A percentile compares a stretch with the other conserved stretches of the same genome.
Evolutionary conservation across 2,113 vertebrate species (phyloP).

Genomic region (Paratilapia polleni): DNA sequence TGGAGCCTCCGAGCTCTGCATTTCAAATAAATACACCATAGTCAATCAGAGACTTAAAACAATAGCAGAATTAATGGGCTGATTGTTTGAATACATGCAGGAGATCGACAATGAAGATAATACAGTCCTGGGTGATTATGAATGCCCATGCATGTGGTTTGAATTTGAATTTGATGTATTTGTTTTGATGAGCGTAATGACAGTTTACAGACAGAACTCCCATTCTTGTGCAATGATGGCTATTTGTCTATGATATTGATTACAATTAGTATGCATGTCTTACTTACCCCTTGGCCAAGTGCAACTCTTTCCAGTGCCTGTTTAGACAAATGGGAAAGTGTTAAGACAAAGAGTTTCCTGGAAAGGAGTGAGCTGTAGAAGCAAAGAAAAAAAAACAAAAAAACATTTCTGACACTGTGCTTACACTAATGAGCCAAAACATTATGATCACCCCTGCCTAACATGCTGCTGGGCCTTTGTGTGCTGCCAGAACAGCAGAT

Average conservation of each 20-base stretch:
- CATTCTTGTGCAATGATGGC: constrained; percentile 7
- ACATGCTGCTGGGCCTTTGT: not conserved
- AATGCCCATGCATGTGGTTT: not conserved
- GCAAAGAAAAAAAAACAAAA: not conserved
- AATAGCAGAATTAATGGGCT: constrained; percentile 38
- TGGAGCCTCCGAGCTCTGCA: not conserved
- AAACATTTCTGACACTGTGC: not conserved
- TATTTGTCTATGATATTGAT: constrained; percentile 1
- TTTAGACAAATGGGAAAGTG: not conserved
- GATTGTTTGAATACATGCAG: constrained; percentile 22
- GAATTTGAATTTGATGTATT: constrained; percentile 16
- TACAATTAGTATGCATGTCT: not conserved
- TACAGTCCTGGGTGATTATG: not conserved
- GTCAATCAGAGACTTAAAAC: constrained; percentile 40
- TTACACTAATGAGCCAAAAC: constrained; percentile 4
- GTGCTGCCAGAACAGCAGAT: not conserved
- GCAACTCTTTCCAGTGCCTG: constrained; percentile 82
- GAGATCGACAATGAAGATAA: constrained; percentile 9
- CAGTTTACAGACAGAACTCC: not conserved
- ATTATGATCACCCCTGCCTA: not conserved
- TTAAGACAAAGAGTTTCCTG: not conserved
- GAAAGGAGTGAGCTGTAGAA: not conserved
- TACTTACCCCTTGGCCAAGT: constrained; percentile 79
- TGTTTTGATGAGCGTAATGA: constrained; percentile 24
- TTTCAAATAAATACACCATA: constrained; percentile 52